Conservation (phyloP, 2,888 invertebrate genomes). For the Pristionchus exspectatus region DNA sequence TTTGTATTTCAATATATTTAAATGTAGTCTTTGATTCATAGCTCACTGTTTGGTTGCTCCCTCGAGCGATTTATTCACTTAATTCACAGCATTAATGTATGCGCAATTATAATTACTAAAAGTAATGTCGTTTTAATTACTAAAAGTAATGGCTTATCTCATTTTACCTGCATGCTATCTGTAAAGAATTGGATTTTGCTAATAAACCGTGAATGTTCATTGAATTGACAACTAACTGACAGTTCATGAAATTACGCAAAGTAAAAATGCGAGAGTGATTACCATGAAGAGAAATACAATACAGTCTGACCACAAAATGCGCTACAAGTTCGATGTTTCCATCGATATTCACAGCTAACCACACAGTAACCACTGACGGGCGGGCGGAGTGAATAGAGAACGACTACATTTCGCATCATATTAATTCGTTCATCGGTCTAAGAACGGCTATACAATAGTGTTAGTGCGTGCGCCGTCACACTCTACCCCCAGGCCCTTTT, state of each 20-base stretch:
- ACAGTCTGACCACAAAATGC: too few relatives aligned
- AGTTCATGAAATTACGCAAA: too few relatives aligned
- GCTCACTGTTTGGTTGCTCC: slow-evolving; percentile 30
- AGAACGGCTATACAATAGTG: too few relatives aligned
- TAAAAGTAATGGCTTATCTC: not conserved
- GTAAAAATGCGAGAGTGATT: too few relatives aligned
- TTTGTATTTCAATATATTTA: not conserved
- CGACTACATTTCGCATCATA: too few relatives aligned
- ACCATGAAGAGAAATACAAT: too few relatives aligned
- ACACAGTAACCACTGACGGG: slow-evolving; percentile 37
- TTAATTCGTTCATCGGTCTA: too few relatives aligned
- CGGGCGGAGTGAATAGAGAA: slow-evolving; percentile 14
- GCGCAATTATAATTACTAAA: not conserved
- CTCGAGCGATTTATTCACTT: slow-evolving; percentile 11
- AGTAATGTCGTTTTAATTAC: slow-evolving; percentile 9
- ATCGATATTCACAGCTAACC: slow-evolving; percentile 48
- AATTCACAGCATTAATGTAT: slow-evolving; percentile 3
- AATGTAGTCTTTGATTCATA: not conserved
- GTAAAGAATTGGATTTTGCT: not conserved
- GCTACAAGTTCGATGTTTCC: slow-evolving; percentile 25
- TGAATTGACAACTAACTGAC: not conserved
- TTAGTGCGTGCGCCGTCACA: too few relatives aligned
- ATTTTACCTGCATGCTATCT: not conserved
- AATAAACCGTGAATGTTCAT: not conserved
- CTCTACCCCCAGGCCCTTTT: too few relatives aligned